Base-by-base conservation (phyloP, 2,113 vertebrate genomes). In the Engystomops pustulosus region DNA sequence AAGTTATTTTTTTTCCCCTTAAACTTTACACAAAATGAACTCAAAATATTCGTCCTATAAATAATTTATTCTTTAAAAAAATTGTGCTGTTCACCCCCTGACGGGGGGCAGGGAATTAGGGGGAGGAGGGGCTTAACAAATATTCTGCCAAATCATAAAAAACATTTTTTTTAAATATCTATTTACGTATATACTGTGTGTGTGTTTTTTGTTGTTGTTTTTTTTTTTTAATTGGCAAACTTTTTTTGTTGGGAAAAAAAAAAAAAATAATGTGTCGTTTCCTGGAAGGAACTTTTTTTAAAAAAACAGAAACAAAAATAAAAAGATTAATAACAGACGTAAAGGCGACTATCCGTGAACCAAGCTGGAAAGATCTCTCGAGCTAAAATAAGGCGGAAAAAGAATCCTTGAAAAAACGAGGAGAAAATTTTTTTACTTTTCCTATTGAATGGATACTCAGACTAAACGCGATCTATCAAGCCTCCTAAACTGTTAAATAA, bases 401-500 rank as follows among this genome's bases (percentile, higher is more conserved):
- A 93, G 93, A 94, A 89, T 82, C 91, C 87, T 91, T 94, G 92
- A 94, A 95, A 94, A 90, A 92, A 94, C n/a, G 92, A 94, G 91
- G 91, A 93, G 91, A 91, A 92, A 93, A 89, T 92, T n/a, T n/a
- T n/a, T n/a, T n/a, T n/a, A 91, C 91, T 93, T 92, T n/a, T 93
- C 91, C 93, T 95, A 94, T 91, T 92, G 92, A 94, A 92, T 94
- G 93, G 91, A 91, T 94, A 95, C 94, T 95, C 93, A 94, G 91
- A 91, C 95, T 95, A 95, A 96, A 95, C n/a, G 95, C 94, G 95
- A 95, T 96, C 95, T 96, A 94, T 94, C 91, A 92, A 96, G 94
- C 95, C 94, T 95, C 95, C 95, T 95, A 95, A 95, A 95, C 93
- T 96, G 94, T 95, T 96, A 95, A 97, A 96, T 96, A 95, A 96